These are phyloP conservation scores for Gymnarchus niloticus DNA, from an alignment of 2,113 vertebrate species.

Conservation along the genomic window DNA sequence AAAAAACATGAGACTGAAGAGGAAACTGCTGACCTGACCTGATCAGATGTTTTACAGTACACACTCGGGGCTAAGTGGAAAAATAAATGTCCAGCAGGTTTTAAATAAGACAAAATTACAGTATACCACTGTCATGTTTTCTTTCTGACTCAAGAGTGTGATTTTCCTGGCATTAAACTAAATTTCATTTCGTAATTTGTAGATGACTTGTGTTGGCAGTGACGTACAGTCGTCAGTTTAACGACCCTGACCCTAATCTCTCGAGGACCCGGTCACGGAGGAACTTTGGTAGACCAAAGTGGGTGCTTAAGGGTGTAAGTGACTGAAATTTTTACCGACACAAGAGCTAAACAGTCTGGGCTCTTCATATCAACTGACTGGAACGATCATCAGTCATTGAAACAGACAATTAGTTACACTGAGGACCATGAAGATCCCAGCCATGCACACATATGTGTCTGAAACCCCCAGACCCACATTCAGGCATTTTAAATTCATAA, in stretches of 20 bases:
- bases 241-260: constrained; percentile 50
- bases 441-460: background rate
- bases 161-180: background rate
- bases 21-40: background rate
- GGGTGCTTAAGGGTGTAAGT: background rate
- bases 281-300: background rate
- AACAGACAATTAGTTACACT: background rate
- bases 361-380: background rate
- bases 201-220: background rate
- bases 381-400: background rate
- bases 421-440: background rate
- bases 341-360: background rate
- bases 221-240: constrained; percentile 37
- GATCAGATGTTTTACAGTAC: no score
- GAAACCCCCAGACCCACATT: background rate
- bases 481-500: background rate
- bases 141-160: background rate
- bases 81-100: background rate
- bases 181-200: background rate
- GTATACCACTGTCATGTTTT: no score
- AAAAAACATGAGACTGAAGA: background rate
- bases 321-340: background rate
- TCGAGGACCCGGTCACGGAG: background rate
- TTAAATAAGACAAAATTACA: no score
- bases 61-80: background rate